Percentiles rank a stretch among this genome's conserved stretches.
These are phyloP conservation scores for Stigmatopora nigra DNA, from an alignment of 2,113 vertebrate species.

Conservation along the genomic window DNA sequence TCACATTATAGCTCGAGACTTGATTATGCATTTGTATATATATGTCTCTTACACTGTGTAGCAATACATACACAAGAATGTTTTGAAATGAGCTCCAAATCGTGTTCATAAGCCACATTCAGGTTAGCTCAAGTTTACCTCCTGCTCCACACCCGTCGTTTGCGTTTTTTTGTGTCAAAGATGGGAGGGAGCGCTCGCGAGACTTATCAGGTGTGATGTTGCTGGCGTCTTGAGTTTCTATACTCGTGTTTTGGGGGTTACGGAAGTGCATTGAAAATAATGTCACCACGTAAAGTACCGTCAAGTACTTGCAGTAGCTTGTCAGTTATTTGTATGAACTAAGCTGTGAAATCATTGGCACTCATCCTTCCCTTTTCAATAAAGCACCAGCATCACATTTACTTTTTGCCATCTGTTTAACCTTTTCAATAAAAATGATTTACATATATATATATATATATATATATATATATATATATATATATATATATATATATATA, in stretches of 20 bases:
- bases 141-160: slow-evolving; percentile 40
- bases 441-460: too few relatives aligned
- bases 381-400: slow-evolving; percentile 69
- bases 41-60: slow-evolving; percentile 63
- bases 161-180: slow-evolving; percentile 27
- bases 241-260: slow-evolving; percentile 55
- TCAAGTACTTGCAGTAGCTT: slow-evolving; percentile 24
- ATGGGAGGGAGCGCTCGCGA: slow-evolving; percentile 40
- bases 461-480: too few relatives aligned
- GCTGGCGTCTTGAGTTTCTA: slow-evolving; percentile 54
- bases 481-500: too few relatives aligned
- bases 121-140: slow-evolving; percentile 63
- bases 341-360: slow-evolving; percentile 55
- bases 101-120: slow-evolving; percentile 39
- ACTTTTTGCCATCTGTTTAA: slow-evolving; percentile 16
- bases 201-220: slow-evolving; percentile 59
- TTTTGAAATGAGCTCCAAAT: slow-evolving; percentile 60
- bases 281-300: slow-evolving; percentile 38
- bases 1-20: slow-evolving; percentile 39
- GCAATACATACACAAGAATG: slow-evolving; percentile 72
- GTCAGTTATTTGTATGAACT: not conserved
- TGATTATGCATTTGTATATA: slow-evolving; percentile 69
- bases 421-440: too few relatives aligned
- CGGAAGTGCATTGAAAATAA: slow-evolving; percentile 27
- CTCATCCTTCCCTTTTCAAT: slow-evolving; percentile 64